Percentiles rank a stretch among this genome's conserved stretches.
phyloP scores from a whole-genome alignment of 2,888 invertebrate species.

The Rhagium mordax region DNA sequence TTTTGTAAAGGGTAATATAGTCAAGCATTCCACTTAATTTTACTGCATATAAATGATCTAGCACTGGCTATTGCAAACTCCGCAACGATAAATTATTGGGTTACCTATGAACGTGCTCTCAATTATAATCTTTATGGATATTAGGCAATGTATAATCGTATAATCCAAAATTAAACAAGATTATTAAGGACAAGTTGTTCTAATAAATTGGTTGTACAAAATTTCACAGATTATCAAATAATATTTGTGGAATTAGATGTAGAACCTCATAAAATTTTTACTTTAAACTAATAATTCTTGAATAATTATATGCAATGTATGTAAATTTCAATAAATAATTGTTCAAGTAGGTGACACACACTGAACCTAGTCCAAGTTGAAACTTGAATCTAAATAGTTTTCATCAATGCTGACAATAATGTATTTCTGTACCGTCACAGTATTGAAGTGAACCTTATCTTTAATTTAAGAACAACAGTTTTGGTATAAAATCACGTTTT shows the following conservation, averaged over 20 bases:
- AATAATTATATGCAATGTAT: too few relatives aligned
- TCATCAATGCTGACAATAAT: too few relatives aligned
- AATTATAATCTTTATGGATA: slow-evolving; percentile 7
- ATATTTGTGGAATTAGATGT: background rate
- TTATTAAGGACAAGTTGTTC: background rate
- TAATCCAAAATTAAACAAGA: background rate
- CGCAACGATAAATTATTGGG: background rate
- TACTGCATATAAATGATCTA: background rate
- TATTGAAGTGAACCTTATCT: too few relatives aligned
- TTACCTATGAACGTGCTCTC: slow-evolving; percentile 13
- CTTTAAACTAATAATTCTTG: too few relatives aligned
- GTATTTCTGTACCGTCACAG: too few relatives aligned
- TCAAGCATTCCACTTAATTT: background rate
- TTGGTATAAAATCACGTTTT: too few relatives aligned
- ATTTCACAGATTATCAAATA: background rate
- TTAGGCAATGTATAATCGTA: slow-evolving; percentile 7
- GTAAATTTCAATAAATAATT: too few relatives aligned
- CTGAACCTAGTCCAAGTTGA: too few relatives aligned
- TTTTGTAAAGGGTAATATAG: too few relatives aligned
- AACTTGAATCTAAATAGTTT: too few relatives aligned
- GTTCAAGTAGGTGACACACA: too few relatives aligned
- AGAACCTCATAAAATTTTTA: background rate
- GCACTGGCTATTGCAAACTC: background rate
- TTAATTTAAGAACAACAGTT: too few relatives aligned
- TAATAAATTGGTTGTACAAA: background rate